Evolutionary conservation across 2,113 vertebrate species (phyloP), one percentile per base, ranked within the genome.

Genomic region (Oncorhynchus nerka): DNA sequence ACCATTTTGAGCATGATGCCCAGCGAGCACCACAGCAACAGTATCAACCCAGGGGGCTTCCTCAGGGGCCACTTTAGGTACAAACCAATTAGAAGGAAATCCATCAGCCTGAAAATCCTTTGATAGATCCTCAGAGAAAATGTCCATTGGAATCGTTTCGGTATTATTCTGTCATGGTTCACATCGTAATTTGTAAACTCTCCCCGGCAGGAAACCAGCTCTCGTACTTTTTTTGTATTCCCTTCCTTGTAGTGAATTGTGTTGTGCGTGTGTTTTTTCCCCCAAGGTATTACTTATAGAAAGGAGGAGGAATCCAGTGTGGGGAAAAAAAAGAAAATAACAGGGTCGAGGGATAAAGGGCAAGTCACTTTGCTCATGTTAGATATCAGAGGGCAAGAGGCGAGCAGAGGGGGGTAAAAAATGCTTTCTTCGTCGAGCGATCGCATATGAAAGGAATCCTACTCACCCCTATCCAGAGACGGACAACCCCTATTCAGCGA

Each of bases 71-170:
- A 98, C 96, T 98, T 94, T 95, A 97, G 94, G 94, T 97, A 97
- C 94, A 99, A 94, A 93, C 96, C 98, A 88, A 97, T 96, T 94
- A 98, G 95, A 94, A 98, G 97, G 98, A 99, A 99, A 99, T 99
- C 98, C 98, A 99, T 99, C 95, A 99, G 98, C 96, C 94, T 97
- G 95, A 95, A 97, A 97, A 96, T 97, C 95, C 96, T 95, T 95
- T 93, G 93, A 95, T 95, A 19, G 51, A 92, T 88, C 89, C 89
- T 93, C 81, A 19, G 94, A 99, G 96, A 97, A 96, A 96, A 98
- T 96, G 97, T 99, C 97, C 97, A 99, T 99, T 96, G 96, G 51
- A 99, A 95, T 94, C 94, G 94, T 93, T 94, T 92, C 93, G 93
- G 95, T 95, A 82, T 90, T 83, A 70, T 89, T 85, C 85, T 84